Evolutionary conservation across 1,140 invertebrate genomes (phyloP).

Genomic region (Ostrea edulis): DNA sequence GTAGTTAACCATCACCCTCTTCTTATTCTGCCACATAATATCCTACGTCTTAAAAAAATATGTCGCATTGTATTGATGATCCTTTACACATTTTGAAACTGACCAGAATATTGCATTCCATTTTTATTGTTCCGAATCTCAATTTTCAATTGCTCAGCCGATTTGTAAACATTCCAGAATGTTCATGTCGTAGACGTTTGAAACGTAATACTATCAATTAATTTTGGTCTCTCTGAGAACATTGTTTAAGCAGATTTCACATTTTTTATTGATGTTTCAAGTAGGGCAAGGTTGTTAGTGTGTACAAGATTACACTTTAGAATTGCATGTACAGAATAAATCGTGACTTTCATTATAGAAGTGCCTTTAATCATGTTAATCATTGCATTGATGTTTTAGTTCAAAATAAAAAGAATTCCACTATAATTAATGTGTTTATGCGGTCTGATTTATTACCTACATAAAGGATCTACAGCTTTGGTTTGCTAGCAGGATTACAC

Average conservation of each 20-base stretch:
- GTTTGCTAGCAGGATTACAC: no score
- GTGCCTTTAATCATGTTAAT: slow-evolving; percentile 28
- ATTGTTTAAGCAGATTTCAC: neutral
- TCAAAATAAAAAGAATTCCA: slow-evolving; percentile 16
- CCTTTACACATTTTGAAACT: neutral
- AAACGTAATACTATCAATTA: neutral
- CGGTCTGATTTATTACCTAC: no score
- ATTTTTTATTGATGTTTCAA: slow-evolving; percentile 3
- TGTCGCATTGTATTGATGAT: neutral
- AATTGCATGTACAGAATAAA: neutral
- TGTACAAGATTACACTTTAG: neutral
- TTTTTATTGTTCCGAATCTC: neutral
- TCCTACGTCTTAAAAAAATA: neutral
- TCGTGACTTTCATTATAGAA: neutral
- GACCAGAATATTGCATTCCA: neutral
- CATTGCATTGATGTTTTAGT: neutral
- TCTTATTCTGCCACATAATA: neutral
- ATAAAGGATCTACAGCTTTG: no score
- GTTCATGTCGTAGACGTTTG: neutral
- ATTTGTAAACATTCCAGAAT: slow-evolving; percentile 2
- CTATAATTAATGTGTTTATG: neutral
- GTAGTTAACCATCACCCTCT: neutral
- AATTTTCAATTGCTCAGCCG: slow-evolving; percentile 3
- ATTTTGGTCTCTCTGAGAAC: neutral
- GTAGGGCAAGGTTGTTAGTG: neutral